phyloP scores from a whole-genome alignment of 2,888 invertebrate species.

The Stenotaenia linearis region DNA sequence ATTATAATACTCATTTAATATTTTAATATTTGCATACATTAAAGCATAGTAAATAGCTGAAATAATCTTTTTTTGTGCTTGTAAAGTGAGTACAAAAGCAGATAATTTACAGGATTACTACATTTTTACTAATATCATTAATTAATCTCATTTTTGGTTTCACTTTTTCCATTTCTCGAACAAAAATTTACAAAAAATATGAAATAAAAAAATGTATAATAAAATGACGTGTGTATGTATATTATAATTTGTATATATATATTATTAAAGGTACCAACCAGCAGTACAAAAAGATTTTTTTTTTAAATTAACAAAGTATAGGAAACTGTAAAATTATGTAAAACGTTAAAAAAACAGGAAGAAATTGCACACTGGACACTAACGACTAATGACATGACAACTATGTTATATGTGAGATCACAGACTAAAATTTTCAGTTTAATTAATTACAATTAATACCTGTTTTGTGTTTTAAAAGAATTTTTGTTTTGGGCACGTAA shows the following conservation, averaged over 20 bases:
- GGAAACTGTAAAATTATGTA: background rate
- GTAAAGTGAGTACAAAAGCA: background rate
- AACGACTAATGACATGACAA: background rate
- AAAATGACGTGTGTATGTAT: background rate
- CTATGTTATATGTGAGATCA: background rate
- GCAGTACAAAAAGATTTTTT: background rate
- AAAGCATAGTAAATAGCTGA: background rate
- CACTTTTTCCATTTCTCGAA: background rate
- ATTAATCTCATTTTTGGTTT: conserved; percentile 9
- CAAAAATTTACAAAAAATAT: background rate
- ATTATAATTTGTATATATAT: background rate
- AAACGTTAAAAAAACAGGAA: background rate
- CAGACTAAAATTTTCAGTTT: conserved; percentile 13
- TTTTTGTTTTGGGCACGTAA: background rate
- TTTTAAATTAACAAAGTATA: background rate
- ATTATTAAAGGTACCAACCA: conserved; percentile 4
- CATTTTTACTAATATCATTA: background rate
- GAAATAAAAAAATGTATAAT: background rate
- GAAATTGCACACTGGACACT: conserved; percentile 2
- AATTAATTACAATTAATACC: background rate
- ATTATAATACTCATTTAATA: too few relatives aligned
- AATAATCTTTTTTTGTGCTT: background rate
- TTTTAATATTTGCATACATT: too few relatives aligned
- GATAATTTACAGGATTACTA: background rate
- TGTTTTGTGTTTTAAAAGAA: background rate